Base-by-base conservation (phyloP, 2,888 invertebrate species). In the Epirrhoe alternata region DNA sequence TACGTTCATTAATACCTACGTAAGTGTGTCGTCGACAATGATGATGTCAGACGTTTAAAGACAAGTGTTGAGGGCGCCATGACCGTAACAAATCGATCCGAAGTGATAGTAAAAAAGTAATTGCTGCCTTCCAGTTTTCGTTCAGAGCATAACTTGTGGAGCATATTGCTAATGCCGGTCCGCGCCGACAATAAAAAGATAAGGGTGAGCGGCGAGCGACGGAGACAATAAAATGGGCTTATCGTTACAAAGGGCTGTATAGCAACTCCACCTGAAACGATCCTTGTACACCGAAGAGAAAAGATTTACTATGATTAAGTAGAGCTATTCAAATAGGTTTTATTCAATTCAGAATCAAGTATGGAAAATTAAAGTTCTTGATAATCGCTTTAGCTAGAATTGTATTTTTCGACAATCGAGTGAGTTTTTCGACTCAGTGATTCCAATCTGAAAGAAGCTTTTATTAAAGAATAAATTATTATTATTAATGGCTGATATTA, bases 191-290 rank as follows among this genome's bases (percentile, higher is more conserved):
- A 79, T 89, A 88, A 88, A 89, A 89, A 88, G 86, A 86, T 86
- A 89, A 89, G 86, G 83, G 80, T 79, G 70, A 77, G 76, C 79
- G 77, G 79, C 78, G 77, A 76, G 81, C 80, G 80, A 76, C 78
- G 78, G 76, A 80, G 83, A 86, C 87, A 86, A 86, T 89, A 89
- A 89, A 89, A 86, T 81, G 76, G 81, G 85, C 86, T 89, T 89
- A 89, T 88, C 86, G 84, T 79, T 77, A 79, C 81, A 82, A 82
- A 79, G 78, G 78, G 76, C 80, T 77, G 70, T 45, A n/a, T n/a
- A 56, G 52, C 51, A 31, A 38, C 58, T 80, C 69, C 77, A 85
- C 83, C 82, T 85, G 82, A 78, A 84, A 78, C 71, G 71, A 61
- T 77, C 69, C 74, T 77, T 78, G 72, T 78, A 74, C 73, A 65